Evolutionary conservation across 1,140 invertebrate genomes (phyloP), one percentile per base, ranked within the genome.

Genomic region (Akabosia matsudoensis): DNA sequence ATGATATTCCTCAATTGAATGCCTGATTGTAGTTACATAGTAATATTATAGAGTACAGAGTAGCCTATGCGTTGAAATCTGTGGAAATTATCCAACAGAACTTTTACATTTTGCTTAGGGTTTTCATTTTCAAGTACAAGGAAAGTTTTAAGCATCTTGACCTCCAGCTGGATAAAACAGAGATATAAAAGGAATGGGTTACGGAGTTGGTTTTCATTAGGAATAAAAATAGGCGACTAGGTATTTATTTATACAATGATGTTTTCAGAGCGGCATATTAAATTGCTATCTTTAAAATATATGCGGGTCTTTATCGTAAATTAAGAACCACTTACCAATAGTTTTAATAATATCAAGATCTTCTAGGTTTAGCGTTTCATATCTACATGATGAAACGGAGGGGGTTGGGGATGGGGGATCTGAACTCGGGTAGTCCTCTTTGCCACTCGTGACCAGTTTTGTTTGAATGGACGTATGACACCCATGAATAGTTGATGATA

Each of bases 311-410:
- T 45, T 45, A n/a, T n/a, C n/a, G n/a, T n/a, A n/a, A n/a, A n/a
- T n/a, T n/a, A n/a, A n/a, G n/a, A n/a, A n/a, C n/a, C 37, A 83
- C 91, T 90, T 82, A 92, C 91, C 92, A 72, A 93, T 91, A 67
- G 91, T 93, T 86, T 92, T 93, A 78, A 93, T 88, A 78, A 92
- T 92, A 82, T 92, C 91, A 78, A 92, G 88, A 82, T 92, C 90
- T 78, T 93, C 91, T 79, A 93, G 85, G 79, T 89, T 89, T 30
- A 78, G 61, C 3, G 76, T 61, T 0, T 78, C 70, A 74, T 78
- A 67, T 16, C 61, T 24, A 22, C 14, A 10, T n/a, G 54, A 61
- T 4, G 3, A 2, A 31, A 30, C 28, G 7, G 61, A 67, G 7
- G 24, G 13, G n/a, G 61, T 67, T 4, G 61, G 61, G 28, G 61